phyloP scores from a whole-genome alignment of 2,797 vertebrate genomes.

The Choloepus didactylus region DNA sequence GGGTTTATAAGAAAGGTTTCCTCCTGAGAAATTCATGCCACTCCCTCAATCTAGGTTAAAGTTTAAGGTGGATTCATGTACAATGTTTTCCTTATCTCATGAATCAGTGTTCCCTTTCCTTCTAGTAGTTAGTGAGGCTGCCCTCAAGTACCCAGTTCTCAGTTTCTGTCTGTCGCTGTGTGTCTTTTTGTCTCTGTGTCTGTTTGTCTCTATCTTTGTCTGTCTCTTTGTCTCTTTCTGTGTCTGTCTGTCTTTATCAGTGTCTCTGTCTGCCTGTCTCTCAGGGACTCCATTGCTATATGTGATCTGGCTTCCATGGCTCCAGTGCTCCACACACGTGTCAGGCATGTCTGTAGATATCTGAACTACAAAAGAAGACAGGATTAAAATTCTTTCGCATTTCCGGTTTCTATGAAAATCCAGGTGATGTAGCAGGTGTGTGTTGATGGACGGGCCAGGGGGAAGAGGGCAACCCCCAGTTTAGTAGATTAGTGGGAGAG shows the following conservation, averaged over 20 bases:
- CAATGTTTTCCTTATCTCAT: too few species aligned
- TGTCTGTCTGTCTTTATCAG: not conserved
- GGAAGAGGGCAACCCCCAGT: not conserved
- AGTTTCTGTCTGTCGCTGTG: too few species aligned
- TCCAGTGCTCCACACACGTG: not conserved
- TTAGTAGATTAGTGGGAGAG: not conserved
- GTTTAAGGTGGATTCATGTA: too few species aligned
- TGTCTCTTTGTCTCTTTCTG: not conserved
- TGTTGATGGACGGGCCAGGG: not conserved
- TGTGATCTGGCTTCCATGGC: not conserved
- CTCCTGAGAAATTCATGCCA: not conserved
- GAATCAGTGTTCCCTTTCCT: too few species aligned
- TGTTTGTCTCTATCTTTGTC: too few species aligned
- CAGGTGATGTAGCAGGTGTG: not conserved
- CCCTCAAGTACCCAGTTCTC: too few species aligned
- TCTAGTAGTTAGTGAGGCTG: too few species aligned
- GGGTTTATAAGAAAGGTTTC: not conserved
- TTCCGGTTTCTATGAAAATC: conserved; percentile 25
- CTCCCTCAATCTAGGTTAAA: not conserved
- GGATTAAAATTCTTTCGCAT: not conserved
- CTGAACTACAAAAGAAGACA: not conserved
- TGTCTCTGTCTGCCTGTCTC: too few species aligned
- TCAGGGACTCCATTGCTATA: not conserved
- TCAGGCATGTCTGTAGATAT: not conserved
- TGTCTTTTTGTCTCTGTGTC: too few species aligned